Base-by-base conservation (phyloP, 1,140 invertebrate species). In the Melitaea cinxia region DNA sequence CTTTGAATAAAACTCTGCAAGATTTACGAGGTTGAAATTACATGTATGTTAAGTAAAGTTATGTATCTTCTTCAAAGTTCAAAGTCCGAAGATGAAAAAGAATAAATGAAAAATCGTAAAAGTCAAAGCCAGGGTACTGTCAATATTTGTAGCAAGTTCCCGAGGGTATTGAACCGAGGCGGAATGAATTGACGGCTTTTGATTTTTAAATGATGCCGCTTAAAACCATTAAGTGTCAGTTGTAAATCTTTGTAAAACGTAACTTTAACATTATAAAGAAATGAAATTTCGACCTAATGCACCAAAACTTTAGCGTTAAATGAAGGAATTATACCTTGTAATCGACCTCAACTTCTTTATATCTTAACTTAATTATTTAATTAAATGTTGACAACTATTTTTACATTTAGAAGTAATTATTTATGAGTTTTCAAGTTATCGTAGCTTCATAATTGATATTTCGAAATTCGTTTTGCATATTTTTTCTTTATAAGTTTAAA, bases 91-190 rank as follows among this genome's bases (percentile, higher is more conserved):
- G 0, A 23, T 47, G 14, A 21, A 47, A 47, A 47, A 17, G 19
- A 0, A 1, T 10, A n/a, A 23, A n/a, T 50, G 54, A 67, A 61
- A 59, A 59, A 21, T 61, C 57, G 15, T 61, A 56, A 61, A 67
- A 67, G 42, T 66, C 28, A 17, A 19, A 63, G 57, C 52, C 14
- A 39, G 23, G 12, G 30, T 7, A 66, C 28, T 67, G 65, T 59
- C 50, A 61, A 61, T 60, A 67, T 67, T 67, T 59, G 65, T 55
- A 45, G 39, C 52, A 55, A 60, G 21, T 54, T 58, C 39, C 42
- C 26, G 54, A 54, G 74, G 74, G 65, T 73, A 73, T 67, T 73
- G 74, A 73, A 77, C 74, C 59, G 42, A 47, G 57, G 30, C 50
- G 39, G 59, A 47, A 59, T 67, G 56, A 61, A 39, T 61, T 50